phyloP scores from a whole-genome alignment of 2,888 invertebrate species.

The Polyploca ridens region DNA sequence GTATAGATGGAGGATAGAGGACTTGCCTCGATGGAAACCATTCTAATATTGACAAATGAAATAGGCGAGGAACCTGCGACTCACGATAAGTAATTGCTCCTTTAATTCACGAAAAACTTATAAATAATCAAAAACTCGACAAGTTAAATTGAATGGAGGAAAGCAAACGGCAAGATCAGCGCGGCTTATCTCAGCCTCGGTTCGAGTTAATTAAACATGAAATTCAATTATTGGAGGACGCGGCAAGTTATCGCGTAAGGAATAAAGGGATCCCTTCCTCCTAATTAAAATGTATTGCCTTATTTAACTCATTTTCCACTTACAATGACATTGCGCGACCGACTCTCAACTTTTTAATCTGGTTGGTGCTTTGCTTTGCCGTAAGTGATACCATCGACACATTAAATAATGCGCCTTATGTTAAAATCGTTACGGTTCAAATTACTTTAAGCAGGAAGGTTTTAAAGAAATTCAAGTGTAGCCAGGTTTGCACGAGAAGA shows the following conservation, averaged over 20 bases:
- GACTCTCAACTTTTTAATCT: constrained; percentile 83
- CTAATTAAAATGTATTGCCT: constrained; percentile 85
- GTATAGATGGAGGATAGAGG: too few relatives aligned
- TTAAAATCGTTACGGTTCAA: constrained; percentile 22
- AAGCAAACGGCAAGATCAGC: constrained; percentile 64
- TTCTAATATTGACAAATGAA: too few relatives aligned
- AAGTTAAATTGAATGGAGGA: constrained; percentile 61
- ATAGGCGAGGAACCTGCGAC: constrained; percentile 10
- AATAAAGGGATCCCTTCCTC: constrained; percentile 81
- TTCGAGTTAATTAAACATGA: constrained; percentile 83
- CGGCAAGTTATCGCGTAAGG: constrained; percentile 79
- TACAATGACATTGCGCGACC: constrained; percentile 82
- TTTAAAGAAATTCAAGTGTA: constrained; percentile 41
- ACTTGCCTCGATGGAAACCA: too few relatives aligned
- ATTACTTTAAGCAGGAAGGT: constrained; percentile 46
- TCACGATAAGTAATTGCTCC: constrained; percentile 26
- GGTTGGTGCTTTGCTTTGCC: constrained; percentile 66
- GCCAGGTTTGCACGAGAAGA: constrained; percentile 25
- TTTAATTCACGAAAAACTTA: constrained; percentile 46
- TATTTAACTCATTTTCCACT: constrained; percentile 85
- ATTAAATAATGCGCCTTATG: constrained; percentile 34
- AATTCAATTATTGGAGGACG: constrained; percentile 82
- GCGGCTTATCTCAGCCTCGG: constrained; percentile 72
- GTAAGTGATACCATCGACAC: constrained; percentile 43
- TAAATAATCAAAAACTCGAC: constrained; percentile 57